A percentile compares a stretch with the other conserved stretches of the same genome.
phyloP scores from a whole-genome alignment of 2,113 vertebrate genomes.

The Labeo rohita region DNA sequence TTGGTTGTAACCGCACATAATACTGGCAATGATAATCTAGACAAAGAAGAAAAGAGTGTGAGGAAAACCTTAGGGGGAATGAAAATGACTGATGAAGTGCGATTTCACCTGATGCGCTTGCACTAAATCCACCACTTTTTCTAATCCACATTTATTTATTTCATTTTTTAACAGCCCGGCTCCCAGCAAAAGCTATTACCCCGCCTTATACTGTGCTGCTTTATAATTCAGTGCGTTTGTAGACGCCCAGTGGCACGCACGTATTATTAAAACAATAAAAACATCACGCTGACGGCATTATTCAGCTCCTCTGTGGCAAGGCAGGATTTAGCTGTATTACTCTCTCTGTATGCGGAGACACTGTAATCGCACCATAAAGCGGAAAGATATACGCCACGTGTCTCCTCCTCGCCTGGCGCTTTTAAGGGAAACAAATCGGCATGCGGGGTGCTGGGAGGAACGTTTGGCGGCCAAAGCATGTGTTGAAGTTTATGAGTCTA shows the following conservation, averaged over 20 bases:
- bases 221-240: constrained; percentile 51
- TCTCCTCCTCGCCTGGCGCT: constrained; percentile 13
- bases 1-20: constrained; percentile 89
- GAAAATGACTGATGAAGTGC: constrained; percentile 44
- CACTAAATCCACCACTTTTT: constrained; percentile 37
- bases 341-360: constrained; percentile 43
- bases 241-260: constrained; percentile 45
- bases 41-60: constrained; percentile 48
- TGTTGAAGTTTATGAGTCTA: constrained; percentile 57
- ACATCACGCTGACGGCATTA: constrained; percentile 49
- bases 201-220: constrained; percentile 46
- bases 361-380: constrained; percentile 42
- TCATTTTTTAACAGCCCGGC: constrained; percentile 27
- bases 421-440: constrained; percentile 40
- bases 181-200: constrained; percentile 50
- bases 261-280: constrained; percentile 63
- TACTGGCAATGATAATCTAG: constrained; percentile 89
- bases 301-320: constrained; percentile 49
- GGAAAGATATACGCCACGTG: constrained; percentile 49
- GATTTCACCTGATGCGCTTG: constrained; percentile 37
- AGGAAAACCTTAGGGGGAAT: constrained; percentile 17
- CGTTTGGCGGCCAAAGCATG: constrained; percentile 42
- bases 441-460: constrained; percentile 20
- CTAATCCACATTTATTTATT: constrained; percentile 31
- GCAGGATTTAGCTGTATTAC: constrained; percentile 54